Conservation (phyloP, 2,888 invertebrate genomes). For the Meta bourneti region DNA sequence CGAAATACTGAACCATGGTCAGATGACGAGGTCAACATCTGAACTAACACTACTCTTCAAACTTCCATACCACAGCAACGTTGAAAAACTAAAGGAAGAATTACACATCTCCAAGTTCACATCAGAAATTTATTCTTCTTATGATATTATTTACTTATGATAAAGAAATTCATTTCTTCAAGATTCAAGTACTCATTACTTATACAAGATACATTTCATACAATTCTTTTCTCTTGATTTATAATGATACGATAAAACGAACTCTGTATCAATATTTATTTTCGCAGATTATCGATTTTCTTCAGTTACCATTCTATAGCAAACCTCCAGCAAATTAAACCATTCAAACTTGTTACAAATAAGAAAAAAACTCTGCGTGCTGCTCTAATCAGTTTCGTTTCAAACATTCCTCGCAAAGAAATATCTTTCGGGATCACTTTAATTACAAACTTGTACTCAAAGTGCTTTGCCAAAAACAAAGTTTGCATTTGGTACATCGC, state of each 20-base stretch:
- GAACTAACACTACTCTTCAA: too few species aligned
- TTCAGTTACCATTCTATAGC: not conserved
- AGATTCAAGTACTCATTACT: too few species aligned
- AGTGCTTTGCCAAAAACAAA: conserved; percentile 43
- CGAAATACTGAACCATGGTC: too few species aligned
- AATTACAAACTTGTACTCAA: conserved; percentile 51
- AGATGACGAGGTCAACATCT: too few species aligned
- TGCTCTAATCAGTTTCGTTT: conserved; percentile 13
- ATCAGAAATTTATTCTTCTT: too few species aligned
- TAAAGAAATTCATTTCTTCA: too few species aligned
- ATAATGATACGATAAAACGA: not conserved
- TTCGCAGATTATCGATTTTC: not conserved
- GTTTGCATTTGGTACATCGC: conserved; percentile 7
- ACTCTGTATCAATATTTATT: not conserved
- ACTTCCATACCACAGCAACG: too few species aligned
- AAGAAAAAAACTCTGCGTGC: not conserved
- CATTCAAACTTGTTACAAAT: not conserved
- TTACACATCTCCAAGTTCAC: too few species aligned
- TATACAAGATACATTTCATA: too few species aligned
- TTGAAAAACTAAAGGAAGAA: too few species aligned
- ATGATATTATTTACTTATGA: too few species aligned
- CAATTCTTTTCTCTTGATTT: too few species aligned
- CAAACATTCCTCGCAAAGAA: not conserved
- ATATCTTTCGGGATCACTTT: conserved; percentile 15
- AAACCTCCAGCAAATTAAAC: not conserved